Evolutionary conservation across 2,888 invertebrate genomes (phyloP), one percentile per base, ranked within the genome.

Genomic region (Exephanes ischioxanthus): DNA sequence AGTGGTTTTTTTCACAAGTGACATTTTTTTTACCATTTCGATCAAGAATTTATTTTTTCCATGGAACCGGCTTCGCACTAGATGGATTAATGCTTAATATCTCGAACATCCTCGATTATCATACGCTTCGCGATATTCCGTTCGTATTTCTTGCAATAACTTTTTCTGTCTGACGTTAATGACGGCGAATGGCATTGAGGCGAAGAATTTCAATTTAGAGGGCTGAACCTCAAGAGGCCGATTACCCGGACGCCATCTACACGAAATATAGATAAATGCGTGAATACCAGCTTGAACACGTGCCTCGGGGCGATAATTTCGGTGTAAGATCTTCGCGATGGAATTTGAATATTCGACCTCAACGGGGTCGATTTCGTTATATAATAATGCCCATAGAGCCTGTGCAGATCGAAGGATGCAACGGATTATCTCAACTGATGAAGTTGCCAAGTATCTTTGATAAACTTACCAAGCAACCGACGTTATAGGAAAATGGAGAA

Each of bases 341-440:
- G 72, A 80, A 84, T 84, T 84, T 77, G 58, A 71, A 77, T 72
- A 37, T 37, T 77, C 71, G 76, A 76, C 66, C 71, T 76, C 67
- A 80, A 41, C 55, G 48, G 22, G 66, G 58, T 45, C 51, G 66
- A 71, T 55, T 76, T 76, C 48, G 33, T 75, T 72, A 76, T 41
- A 45, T 9, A 16, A n/a, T 22, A 53, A 9, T 2, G 9, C n/a
- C 16, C 5, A 19, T 37, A 66, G 14, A 16, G 9, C 37, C 1
- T 33, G 11, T 9, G 16, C 33, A n/a, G 45, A 19, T 45, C 22
- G 68, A 68, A 68, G 26, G 26, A 48, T 53, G 37, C 33, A 33
- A 33, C 33, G 33, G 33, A 33, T 33, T 33, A 33, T 33, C 33
- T 5, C 72, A 61, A 66, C 7, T 14, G 30, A 22, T 41, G n/a